These are phyloP conservation scores for Neotoma lepida DNA, from an alignment of 2,113 vertebrate species.

Conservation along the genomic window DNA sequence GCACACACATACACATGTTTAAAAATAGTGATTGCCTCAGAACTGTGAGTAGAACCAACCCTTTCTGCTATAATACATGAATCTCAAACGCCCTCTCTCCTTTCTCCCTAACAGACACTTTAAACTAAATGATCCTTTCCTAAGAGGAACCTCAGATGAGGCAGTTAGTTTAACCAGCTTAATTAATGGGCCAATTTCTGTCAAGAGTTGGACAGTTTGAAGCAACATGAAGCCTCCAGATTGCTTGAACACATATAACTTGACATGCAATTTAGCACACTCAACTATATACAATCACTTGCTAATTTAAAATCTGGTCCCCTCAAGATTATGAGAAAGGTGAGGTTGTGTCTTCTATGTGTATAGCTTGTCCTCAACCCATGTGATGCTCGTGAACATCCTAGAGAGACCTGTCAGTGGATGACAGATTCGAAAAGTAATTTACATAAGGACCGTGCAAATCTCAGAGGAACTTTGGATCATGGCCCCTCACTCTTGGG, in stretches of 20 bases:
- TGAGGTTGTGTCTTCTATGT: neutral
- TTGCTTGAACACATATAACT: neutral
- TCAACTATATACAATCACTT: neutral
- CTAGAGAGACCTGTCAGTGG: conserved; percentile 6
- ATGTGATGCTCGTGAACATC: neutral
- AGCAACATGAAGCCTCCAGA: conserved; percentile 1
- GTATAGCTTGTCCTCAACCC: neutral
- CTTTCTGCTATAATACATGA: conserved; percentile 5
- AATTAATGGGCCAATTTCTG: neutral
- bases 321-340: neutral
- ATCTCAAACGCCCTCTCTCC: conserved; percentile 27
- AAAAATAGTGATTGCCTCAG: neutral
- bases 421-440: conserved; percentile 41
- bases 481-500: neutral
- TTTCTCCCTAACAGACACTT: conserved; percentile 42
- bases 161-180: conserved; percentile 33
- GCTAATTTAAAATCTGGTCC: conserved; percentile 20
- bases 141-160: neutral
- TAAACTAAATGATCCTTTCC: conserved; percentile 24
- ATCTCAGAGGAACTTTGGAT: neutral
- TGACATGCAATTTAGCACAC: neutral
- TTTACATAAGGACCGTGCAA: conserved; percentile 23
- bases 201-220: conserved; percentile 5
- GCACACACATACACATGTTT: neutral
- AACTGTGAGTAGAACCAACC: neutral